Evolutionary conservation across 2,797 vertebrate genomes (phyloP).

Genomic region (Gallinago solitaria): DNA sequence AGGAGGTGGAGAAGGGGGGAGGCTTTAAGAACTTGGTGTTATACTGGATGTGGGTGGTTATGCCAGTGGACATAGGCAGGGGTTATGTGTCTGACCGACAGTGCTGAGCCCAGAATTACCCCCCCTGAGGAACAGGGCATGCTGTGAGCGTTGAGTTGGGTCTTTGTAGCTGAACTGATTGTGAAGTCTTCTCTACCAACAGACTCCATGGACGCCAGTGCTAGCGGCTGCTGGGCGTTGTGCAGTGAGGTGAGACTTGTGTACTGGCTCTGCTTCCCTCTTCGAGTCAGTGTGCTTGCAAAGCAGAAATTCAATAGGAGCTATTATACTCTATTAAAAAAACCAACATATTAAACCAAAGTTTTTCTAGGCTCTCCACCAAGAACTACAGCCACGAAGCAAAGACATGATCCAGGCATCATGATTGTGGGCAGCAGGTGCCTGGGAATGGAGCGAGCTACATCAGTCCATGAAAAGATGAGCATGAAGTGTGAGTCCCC

Average conservation of each 20-base stretch:
- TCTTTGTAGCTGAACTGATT: background rate
- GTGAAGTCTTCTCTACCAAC: background rate
- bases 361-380: constrained; percentile 11
- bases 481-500: background rate
- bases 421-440: background rate
- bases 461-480: background rate
- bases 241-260: background rate
- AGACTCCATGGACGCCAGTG: background rate
- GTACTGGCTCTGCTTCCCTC: background rate
- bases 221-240: background rate
- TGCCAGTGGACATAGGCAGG: background rate
- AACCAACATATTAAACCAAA: background rate
- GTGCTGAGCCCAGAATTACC: background rate
- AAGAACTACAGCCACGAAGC: background rate
- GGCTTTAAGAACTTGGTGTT: background rate
- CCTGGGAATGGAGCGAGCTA: background rate
- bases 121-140: background rate
- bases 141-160: background rate
- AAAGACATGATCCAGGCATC: fast-evolving
- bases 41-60: background rate
- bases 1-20: background rate
- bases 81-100: background rate
- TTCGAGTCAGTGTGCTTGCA: background rate
- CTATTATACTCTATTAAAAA: constrained; percentile 6
- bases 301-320: background rate